Base-by-base conservation (phyloP, 2,113 vertebrate species). In the Xenopus borealis region DNA sequence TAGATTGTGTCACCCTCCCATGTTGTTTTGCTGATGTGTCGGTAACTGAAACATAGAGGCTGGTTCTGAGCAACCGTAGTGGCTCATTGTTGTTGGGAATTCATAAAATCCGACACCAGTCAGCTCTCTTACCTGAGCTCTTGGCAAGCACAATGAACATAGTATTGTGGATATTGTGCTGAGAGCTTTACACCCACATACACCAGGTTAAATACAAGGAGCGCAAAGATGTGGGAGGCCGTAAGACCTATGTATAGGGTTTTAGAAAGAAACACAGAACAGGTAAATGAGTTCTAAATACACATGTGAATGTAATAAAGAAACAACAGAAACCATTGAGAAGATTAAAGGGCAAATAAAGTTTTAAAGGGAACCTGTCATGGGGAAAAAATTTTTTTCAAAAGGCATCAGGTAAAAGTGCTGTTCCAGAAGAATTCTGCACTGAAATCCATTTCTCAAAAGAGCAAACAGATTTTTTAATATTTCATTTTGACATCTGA, bases 1-100 rank as follows among this genome's bases (percentile, higher is more conserved):
- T 77, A 77, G 74, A 64, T 52, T 64, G 50, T 77, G 64, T 77
- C 74, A 77, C 23, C 74, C 67, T 77, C 74, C 74, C 61, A 77
- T 67, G 13, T 70, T 30, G 53, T 27, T 63, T 18, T 40, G 66
- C 66, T 63, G 66, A 70, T 69, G 66, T 76, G 66, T 16, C 18
- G 59, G 52, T 53, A 70, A 77, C 18, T 45, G 33, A 40, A 55
- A 69, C 62, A 57, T 47, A 63, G 17, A 57, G 58, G 66, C 74
- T 69, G 67, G 30, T 70, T 70, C 19, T 27, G 67, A 76, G n/a
- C 66, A 55, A n/a, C 67, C 57, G 47, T 65, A 69, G n/a, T 63
- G 46, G 23, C 46, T 66, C 13, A 14, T 50, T 45, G 12, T 50
- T 14, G 23, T 40, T 33, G 23, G 47, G 57, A 62, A 64, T 55